Percentiles rank a stretch among this genome's conserved stretches.
Conservation (phyloP, 2,113 vertebrate species). For the Halichoerus grypus region DNA sequence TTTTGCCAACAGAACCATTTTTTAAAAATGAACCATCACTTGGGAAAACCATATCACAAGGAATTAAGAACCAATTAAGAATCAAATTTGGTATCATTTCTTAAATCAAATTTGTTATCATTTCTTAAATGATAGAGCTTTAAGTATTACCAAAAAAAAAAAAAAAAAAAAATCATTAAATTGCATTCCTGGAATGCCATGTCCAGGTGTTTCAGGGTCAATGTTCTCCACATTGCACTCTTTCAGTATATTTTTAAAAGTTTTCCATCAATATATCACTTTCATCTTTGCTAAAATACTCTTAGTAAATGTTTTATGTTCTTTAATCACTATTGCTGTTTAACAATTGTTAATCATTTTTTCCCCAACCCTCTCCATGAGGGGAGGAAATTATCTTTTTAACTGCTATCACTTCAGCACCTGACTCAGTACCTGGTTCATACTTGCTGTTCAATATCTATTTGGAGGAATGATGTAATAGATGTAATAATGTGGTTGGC, state of each 20-base stretch:
- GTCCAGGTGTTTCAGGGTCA: neutral
- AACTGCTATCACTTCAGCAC: neutral
- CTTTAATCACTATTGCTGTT: neutral
- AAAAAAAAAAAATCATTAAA: neutral
- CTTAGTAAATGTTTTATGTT: neutral
- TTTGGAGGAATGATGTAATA: neutral
- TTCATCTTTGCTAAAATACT: slow-evolving; percentile 16
- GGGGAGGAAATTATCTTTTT: neutral
- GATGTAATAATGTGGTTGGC: neutral
- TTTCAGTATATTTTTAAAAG: neutral
- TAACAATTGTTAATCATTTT: neutral
- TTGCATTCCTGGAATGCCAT: neutral
- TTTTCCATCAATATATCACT: neutral
- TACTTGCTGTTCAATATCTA: neutral
- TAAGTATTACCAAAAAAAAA: neutral
- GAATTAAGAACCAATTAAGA: neutral
- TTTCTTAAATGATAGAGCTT: neutral
- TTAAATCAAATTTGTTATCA: too few relatives aligned
- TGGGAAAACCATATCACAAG: neutral
- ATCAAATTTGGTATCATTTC: too few relatives aligned
- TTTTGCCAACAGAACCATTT: neutral
- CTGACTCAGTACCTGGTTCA: neutral
- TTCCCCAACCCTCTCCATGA: neutral
- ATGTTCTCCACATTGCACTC: neutral
- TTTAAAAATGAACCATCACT: neutral